Conservation (phyloP, 1,140 invertebrate species). For the Drosophila lini region DNA sequence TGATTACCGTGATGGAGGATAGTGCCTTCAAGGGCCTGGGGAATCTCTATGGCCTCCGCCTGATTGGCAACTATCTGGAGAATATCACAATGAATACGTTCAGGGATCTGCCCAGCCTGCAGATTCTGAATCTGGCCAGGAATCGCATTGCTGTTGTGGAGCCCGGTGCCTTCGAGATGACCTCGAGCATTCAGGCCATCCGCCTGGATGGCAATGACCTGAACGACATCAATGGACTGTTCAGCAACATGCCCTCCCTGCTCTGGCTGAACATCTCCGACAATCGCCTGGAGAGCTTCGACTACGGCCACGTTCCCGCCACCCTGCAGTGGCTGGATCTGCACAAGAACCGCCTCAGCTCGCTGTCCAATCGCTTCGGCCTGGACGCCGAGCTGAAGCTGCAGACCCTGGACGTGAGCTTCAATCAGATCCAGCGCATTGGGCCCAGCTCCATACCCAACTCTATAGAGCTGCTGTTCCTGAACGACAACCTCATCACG, state of each 20-base stretch:
- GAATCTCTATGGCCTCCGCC: slow-evolving; percentile 91
- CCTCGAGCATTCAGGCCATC: slow-evolving; percentile 92
- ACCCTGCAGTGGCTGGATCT: slow-evolving; percentile 95
- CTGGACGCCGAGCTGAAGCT: slow-evolving; percentile 89
- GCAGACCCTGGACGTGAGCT: slow-evolving; percentile 92
- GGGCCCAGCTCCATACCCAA: slow-evolving; percentile 89
- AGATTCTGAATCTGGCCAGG: slow-evolving; percentile 94
- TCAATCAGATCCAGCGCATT: slow-evolving; percentile 91
- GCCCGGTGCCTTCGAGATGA: slow-evolving; percentile 92
- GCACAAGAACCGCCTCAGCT: slow-evolving; percentile 93
- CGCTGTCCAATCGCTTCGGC: slow-evolving; percentile 91
- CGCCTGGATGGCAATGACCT: slow-evolving; percentile 94
- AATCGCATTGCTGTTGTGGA: slow-evolving; percentile 93
- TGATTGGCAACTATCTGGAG: slow-evolving; percentile 95
- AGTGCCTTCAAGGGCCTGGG: slow-evolving; percentile 92
- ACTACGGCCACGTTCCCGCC: slow-evolving; percentile 93
- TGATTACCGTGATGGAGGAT: slow-evolving; percentile 90
- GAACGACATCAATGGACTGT: slow-evolving; percentile 93
- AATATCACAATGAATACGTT: slow-evolving; percentile 93
- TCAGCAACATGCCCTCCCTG: slow-evolving; percentile 92
- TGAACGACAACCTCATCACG: slow-evolving; percentile 93
- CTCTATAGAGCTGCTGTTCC: slow-evolving; percentile 91
- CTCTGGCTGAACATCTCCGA: slow-evolving; percentile 96
- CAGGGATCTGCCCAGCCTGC: slow-evolving; percentile 91
- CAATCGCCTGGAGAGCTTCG: slow-evolving; percentile 95